Conservation (phyloP, 2,888 invertebrate species). For the Caenorhabditis angaria region DNA sequence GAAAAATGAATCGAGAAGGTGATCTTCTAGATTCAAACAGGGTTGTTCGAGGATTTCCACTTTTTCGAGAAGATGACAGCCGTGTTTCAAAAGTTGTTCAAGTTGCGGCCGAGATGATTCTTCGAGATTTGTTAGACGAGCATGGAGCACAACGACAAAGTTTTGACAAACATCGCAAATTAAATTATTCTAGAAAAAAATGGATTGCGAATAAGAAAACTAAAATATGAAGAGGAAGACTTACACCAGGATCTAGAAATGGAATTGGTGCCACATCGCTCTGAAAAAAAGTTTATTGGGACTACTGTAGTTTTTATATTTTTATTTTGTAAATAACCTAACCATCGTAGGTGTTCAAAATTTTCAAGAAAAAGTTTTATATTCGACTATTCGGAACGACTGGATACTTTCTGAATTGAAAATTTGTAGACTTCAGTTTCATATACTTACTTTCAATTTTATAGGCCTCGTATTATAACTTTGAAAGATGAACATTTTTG, state of each 20-base stretch:
- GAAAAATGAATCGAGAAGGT: slow-evolving; percentile 11
- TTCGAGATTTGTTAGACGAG: background rate
- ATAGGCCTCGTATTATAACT: too few relatives aligned
- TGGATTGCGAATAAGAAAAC: background rate
- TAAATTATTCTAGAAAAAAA: slow-evolving; percentile 13
- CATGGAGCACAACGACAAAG: background rate
- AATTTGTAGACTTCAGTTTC: too few relatives aligned
- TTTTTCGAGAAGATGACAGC: slow-evolving; percentile 12
- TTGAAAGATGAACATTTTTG: too few relatives aligned
- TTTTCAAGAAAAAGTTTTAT: too few relatives aligned
- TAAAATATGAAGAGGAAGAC: background rate
- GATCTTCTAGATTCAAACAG: background rate
- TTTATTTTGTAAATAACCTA: too few relatives aligned
- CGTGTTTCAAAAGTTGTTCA: slow-evolving; percentile 8
- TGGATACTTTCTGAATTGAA: too few relatives aligned
- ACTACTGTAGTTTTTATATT: too few relatives aligned
- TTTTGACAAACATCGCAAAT: slow-evolving; percentile 23
- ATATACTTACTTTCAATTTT: too few relatives aligned
- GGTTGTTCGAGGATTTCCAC: background rate
- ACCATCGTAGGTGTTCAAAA: too few relatives aligned
- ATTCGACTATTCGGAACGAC: too few relatives aligned
- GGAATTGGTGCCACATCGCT: slow-evolving; percentile 24
- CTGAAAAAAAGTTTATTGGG: slow-evolving; percentile 20
- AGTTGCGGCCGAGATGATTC: background rate
- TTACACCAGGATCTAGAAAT: slow-evolving; percentile 15